Base-by-base conservation (phyloP, 2,888 invertebrate species). In the Alentia gelatinosa region DNA sequence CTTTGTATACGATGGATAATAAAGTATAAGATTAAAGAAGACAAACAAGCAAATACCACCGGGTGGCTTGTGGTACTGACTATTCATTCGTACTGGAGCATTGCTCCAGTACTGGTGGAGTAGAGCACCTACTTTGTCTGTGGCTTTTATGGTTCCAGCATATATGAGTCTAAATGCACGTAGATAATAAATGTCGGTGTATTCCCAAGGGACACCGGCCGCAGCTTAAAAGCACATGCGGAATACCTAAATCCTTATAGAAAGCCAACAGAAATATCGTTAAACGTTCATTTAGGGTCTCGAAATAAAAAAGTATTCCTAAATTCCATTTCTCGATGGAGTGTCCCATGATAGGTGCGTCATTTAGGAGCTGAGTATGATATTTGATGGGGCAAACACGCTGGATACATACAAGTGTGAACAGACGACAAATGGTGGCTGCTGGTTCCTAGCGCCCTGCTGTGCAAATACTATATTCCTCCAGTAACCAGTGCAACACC, bases 311-410 rank as follows among this genome's bases (percentile, higher is more conserved):
- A n/a, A n/a, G n/a, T n/a, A n/a, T n/a, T n/a, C 56, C 56, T 56
- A 56, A 56, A 56, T 56, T 19, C n/a, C 23, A 4, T 4, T 12
- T n/a, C 19, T 56, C 19, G 19, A 56, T 56, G 56, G 19, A n/a
- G 56, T 56, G n/a, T 12, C n/a, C n/a, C 19, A 12, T 56, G 12
- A n/a, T 56, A n/a, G 56, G 12, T 1, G 5, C 5, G 12, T 19
- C n/a, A 56, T 56, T n/a, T 19, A 56, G 56, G 19, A 19, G 56
- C 56, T 19, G 56, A n/a, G 9, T 56, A n/a, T 3, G 68, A 30
- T 68, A 26, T 68, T 68, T 68, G 68, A 68, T 68, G 30, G 68
- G 3, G 68, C 68, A 68, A 68, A 68, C 68, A 68, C 56, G 56
- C 56, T 56, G 56, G 56, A 56, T 56, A 56, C 56, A 56, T 56